Percentiles rank a stretch among this genome's conserved stretches.
These are phyloP conservation scores for Bagarius yarrelli DNA, from an alignment of 2,113 vertebrate species.

Conservation along the genomic window DNA sequence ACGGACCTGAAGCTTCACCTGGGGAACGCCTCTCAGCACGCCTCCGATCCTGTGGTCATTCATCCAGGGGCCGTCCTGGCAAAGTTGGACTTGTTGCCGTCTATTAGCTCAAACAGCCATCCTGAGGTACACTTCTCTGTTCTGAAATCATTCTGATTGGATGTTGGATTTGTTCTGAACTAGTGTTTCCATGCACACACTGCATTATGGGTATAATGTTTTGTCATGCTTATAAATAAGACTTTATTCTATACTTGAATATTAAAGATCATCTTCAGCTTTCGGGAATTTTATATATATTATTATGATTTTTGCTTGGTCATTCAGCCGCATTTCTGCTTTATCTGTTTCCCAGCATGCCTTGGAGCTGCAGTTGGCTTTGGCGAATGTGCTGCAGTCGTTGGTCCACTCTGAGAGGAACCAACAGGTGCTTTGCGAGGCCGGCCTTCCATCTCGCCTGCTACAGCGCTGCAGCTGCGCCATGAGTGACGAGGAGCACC, in stretches of 20 bases:
- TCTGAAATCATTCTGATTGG: neutral
- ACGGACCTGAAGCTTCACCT: constrained; percentile 81
- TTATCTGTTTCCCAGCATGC: constrained; percentile 76
- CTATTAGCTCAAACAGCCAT: constrained; percentile 84
- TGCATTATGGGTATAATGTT: neutral
- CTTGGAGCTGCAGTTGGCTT: constrained; percentile 89
- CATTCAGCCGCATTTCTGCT: neutral
- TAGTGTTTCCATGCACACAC: too few relatives aligned
- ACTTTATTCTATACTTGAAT: neutral
- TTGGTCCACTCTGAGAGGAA: constrained; percentile 92
- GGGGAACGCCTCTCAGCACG: constrained; percentile 68
- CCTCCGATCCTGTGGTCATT: constrained; percentile 86
- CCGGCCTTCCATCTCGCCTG: constrained; percentile 86
- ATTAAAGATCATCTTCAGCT: neutral
- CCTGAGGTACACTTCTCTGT: constrained; percentile 81
- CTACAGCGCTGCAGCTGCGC: constrained; percentile 89
- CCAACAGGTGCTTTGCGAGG: constrained; percentile 95
- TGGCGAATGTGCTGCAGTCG: constrained; percentile 91
- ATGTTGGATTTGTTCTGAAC: too few relatives aligned
- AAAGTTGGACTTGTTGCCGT: constrained; percentile 91
- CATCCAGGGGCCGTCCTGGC: constrained; percentile 92
- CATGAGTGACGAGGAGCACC: constrained; percentile 91
- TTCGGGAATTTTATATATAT: neutral
- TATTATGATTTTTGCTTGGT: neutral
- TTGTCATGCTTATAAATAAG: neutral